A percentile compares a stretch with the other conserved stretches of the same genome.
Evolutionary conservation across 2,888 invertebrate genomes (phyloP).

Genomic region (Palloptera scutellata): DNA sequence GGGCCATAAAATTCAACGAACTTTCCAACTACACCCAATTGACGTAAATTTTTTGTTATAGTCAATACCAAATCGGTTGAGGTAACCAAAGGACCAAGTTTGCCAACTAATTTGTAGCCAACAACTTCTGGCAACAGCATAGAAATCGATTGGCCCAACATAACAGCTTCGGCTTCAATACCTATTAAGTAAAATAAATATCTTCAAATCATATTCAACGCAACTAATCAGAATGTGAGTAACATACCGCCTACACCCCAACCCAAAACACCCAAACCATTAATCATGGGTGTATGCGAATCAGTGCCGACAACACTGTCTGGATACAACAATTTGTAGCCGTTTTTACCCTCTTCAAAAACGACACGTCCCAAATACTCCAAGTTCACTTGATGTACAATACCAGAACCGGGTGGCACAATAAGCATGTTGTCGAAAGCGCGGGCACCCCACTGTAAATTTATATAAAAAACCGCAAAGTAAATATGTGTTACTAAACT

Average conservation of each 20-base stretch:
- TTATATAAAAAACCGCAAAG: too few relatives aligned
- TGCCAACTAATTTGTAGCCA: slow-evolving; percentile 88
- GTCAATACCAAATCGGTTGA: slow-evolving; percentile 97
- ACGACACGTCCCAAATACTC: slow-evolving; percentile 93
- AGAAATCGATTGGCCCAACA: slow-evolving; percentile 96
- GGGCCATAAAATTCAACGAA: slow-evolving; percentile 99
- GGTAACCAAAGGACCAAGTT: slow-evolving; percentile 82
- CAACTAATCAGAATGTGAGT: not conserved
- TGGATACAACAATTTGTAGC: slow-evolving; percentile 73
- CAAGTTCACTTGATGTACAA: slow-evolving; percentile 98
- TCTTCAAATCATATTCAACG: not conserved
- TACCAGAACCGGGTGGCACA: slow-evolving; percentile 97
- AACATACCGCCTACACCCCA: slow-evolving; percentile 88
- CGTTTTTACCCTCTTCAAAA: slow-evolving; percentile 70
- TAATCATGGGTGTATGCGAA: slow-evolving; percentile 99
- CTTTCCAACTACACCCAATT: slow-evolving; percentile 95
- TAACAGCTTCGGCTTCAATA: slow-evolving; percentile 98
- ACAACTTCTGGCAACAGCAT: slow-evolving; percentile 97
- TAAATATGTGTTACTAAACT: not conserved
- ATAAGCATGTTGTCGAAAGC: slow-evolving; percentile 96
- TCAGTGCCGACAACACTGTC: slow-evolving; percentile 97
- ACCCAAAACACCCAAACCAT: slow-evolving; percentile 94
- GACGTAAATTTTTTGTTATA: slow-evolving; percentile 93
- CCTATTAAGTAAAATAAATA: slow-evolving; percentile 64
- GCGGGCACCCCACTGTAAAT: slow-evolving; percentile 89